Percentiles rank a stretch among this genome's conserved stretches.
Conservation (phyloP, 2,797 vertebrate genomes). For the Microcaecilia unicolor region DNA sequence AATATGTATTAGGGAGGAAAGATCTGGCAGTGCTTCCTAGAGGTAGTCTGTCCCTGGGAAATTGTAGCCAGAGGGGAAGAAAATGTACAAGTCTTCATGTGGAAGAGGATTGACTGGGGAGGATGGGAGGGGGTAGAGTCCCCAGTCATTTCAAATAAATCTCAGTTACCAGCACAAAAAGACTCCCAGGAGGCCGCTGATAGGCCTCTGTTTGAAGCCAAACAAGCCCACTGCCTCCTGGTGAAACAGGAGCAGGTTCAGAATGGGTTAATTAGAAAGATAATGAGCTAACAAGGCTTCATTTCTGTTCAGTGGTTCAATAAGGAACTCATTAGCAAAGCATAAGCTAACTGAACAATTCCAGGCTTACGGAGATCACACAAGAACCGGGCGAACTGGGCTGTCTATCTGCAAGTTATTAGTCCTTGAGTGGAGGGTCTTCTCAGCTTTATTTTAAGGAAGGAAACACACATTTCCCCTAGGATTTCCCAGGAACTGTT, state of each 20-base stretch:
- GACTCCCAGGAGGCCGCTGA: constrained; percentile 51
- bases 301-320: constrained; percentile 66
- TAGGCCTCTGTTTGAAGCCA: constrained; percentile 55
- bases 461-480: too few relatives aligned
- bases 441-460: too few relatives aligned
- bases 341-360: constrained; percentile 64
- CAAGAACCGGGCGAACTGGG: constrained; percentile 41
- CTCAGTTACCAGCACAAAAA: constrained; percentile 57
- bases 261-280: constrained; percentile 82
- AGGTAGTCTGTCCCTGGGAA: constrained; percentile 50
- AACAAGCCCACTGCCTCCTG: constrained; percentile 54
- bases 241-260: constrained; percentile 50
- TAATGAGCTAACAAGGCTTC: constrained; percentile 72
- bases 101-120: constrained; percentile 42
- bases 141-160: constrained; percentile 47
- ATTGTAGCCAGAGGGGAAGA: constrained; percentile 52
- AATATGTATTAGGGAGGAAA: constrained; percentile 41
- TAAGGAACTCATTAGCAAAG: constrained; percentile 85
- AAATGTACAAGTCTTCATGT: constrained; percentile 37
- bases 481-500: too few relatives aligned
- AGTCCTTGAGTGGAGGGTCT: constrained; percentile 31
- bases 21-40: constrained; percentile 24
- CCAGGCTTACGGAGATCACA: constrained; percentile 40
- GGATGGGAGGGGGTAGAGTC: constrained; percentile 36
- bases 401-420: constrained; percentile 47